Conservation (phyloP, 2,797 vertebrate species). For the Hoplostethus atlanticus region DNA sequence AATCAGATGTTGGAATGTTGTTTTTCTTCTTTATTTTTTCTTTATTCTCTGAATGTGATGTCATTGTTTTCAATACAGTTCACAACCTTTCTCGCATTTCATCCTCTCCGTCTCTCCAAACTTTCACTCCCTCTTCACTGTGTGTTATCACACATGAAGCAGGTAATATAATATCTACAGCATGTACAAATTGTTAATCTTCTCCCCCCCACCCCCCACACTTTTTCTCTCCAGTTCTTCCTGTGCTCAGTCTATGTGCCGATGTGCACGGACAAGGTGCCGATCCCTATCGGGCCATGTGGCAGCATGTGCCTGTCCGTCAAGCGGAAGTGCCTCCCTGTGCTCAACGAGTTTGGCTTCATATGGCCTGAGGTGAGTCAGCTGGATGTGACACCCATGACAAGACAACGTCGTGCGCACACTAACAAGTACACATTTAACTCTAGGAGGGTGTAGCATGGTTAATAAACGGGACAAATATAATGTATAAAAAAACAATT, state of each 20-base stretch:
- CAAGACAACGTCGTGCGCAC: background rate
- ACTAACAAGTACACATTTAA: background rate
- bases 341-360: conserved; percentile 97
- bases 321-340: conserved; percentile 95
- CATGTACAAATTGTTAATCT: conserved; percentile 3
- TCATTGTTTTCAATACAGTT: background rate
- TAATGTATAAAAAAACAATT: background rate
- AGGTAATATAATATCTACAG: background rate
- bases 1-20: background rate
- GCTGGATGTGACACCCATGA: background rate
- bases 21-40: background rate
- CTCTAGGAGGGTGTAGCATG: background rate
- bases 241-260: conserved; percentile 98
- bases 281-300: conserved; percentile 96
- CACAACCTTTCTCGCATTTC: background rate
- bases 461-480: too few species aligned
- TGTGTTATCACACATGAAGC: background rate
- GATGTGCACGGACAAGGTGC: conserved; percentile 99
- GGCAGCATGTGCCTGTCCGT: conserved; percentile 98
- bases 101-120: too few species aligned
- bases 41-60: background rate
- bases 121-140: background rate
- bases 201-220: background rate
- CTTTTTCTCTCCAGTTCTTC: conserved; percentile 89
- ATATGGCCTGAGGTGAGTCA: conserved; percentile 92